Evolutionary conservation across 2,113 vertebrate genomes (phyloP).

Genomic region (pig (Sus scrofa)): T2T-Sscrofa CM000817.6:133954501-133955000

Average conservation of each 20-base stretch:
- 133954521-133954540: too few species aligned
- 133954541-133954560: neutral
- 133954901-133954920: constrained; percentile 73
- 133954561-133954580: neutral
- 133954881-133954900: constrained; percentile 74
- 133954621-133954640: constrained; percentile 4
- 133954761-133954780: constrained; percentile 60
- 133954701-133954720: constrained; percentile 10
- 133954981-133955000: neutral
- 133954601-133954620: neutral
- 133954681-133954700: neutral
- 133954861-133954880: constrained; percentile 70
- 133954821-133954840: constrained; percentile 68
- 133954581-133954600: neutral
- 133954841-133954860: constrained; percentile 67
- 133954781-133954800: constrained; percentile 27
- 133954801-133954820: constrained; percentile 50
- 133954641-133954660: neutral
- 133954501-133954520: neutral
- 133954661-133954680: neutral
- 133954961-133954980: constrained; percentile 13
- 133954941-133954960: constrained; percentile 59
- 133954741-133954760: constrained; percentile 18
- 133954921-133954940: constrained; percentile 54
- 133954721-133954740: neutral